A percentile compares a stretch with the other conserved stretches of the same genome.
These are phyloP conservation scores for Drosophila pseudoobscura DNA, from an alignment of 1,140 invertebrate species.

Conservation along the genomic window DNA sequence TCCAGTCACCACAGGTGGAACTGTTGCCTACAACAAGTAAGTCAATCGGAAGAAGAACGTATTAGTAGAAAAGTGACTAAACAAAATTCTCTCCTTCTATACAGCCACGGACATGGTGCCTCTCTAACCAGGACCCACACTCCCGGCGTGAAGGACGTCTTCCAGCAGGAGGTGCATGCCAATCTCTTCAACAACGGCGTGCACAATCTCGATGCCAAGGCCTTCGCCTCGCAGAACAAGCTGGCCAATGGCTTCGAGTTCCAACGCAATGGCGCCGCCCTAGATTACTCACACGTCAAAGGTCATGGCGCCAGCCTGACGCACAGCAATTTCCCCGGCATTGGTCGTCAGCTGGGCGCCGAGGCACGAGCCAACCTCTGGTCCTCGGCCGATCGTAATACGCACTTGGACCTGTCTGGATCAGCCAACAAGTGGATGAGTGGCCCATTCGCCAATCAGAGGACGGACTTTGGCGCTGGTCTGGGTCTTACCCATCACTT, in stretches of 20 bases:
- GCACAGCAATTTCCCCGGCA: constrained; percentile 73
- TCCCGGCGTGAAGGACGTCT: constrained; percentile 65
- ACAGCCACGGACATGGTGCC: constrained; percentile 64
- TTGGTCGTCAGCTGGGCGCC: constrained; percentile 68
- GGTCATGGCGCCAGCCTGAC: constrained; percentile 73
- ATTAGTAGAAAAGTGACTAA: neutral
- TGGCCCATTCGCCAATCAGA: constrained; percentile 60
- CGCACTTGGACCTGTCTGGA: constrained; percentile 64
- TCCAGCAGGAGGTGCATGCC: constrained; percentile 65
- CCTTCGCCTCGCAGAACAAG: constrained; percentile 72
- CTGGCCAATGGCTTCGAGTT: constrained; percentile 72
- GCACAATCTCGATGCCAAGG: constrained; percentile 71
- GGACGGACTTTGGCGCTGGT: constrained; percentile 54
- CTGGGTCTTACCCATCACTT: constrained; percentile 66
- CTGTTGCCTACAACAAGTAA: constrained; percentile 76
- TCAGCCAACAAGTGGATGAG: constrained; percentile 68
- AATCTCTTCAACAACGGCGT: constrained; percentile 72
- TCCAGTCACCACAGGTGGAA: constrained; percentile 65
- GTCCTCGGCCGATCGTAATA: constrained; percentile 71
- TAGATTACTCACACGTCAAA: constrained; percentile 69
- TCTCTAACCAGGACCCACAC: constrained; percentile 68
- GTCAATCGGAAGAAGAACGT: constrained; percentile 4
- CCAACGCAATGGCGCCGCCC: constrained; percentile 68
- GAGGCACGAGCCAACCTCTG: constrained; percentile 67
- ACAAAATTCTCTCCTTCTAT: neutral